Conservation (phyloP, 2,888 invertebrate genomes). For the Cordilura impudica region DNA sequence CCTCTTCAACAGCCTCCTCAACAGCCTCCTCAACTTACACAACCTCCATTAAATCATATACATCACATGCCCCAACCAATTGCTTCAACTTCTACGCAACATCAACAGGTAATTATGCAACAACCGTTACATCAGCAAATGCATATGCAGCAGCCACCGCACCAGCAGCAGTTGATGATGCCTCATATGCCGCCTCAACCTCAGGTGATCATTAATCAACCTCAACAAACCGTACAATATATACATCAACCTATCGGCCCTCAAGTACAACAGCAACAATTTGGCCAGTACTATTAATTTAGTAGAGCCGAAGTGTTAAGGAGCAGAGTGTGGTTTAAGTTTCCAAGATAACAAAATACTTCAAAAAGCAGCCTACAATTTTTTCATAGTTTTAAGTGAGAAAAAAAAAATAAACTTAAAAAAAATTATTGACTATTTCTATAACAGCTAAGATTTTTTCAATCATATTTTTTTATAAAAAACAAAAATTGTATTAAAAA, state of each 20-base stretch:
- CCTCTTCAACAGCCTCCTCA: constrained; percentile 5
- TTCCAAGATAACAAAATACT: constrained; percentile 29
- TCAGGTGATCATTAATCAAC: constrained; percentile 46
- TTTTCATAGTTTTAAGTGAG: constrained; percentile 39
- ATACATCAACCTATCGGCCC: constrained; percentile 56
- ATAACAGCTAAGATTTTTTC: no score
- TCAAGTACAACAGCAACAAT: constrained; percentile 58
- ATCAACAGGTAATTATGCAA: constrained; percentile 16
- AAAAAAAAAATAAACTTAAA: not conserved
- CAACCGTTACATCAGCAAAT: constrained; percentile 9
- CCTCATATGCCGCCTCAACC: constrained; percentile 38
- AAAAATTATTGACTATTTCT: no score
- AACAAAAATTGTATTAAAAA: no score
- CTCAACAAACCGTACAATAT: constrained; percentile 51
- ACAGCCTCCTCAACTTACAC: constrained; percentile 21
- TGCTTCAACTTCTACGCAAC: constrained; percentile 48
- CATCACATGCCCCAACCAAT: constrained; percentile 24
- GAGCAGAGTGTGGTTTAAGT: constrained; percentile 25
- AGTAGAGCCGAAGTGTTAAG: not conserved
- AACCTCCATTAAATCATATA: constrained; percentile 6
- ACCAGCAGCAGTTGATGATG: constrained; percentile 30
- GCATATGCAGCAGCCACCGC: not conserved
- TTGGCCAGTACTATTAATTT: constrained; percentile 58
- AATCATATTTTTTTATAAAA: no score
- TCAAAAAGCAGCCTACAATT: constrained; percentile 47